These are phyloP conservation scores for Andrena trimmerana DNA, from an alignment of 2,888 invertebrate genomes.

Conservation along the genomic window DNA sequence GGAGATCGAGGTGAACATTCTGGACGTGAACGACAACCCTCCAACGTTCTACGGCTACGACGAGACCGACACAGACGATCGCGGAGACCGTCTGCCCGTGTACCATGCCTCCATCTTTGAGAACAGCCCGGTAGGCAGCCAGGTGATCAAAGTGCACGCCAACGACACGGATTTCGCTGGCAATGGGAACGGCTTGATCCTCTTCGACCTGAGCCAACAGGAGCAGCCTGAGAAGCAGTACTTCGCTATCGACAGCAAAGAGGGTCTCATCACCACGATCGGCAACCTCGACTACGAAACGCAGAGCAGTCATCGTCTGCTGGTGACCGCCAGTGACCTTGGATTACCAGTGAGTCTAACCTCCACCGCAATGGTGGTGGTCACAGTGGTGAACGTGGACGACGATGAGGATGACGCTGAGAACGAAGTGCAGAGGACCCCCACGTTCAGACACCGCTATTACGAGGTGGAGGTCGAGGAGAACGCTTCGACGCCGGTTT, in stretches of 20 bases:
- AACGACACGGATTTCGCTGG: constrained; percentile 94
- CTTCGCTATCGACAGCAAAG: constrained; percentile 94
- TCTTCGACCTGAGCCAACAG: constrained; percentile 91
- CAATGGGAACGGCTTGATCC: constrained; percentile 94
- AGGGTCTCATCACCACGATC: constrained; percentile 92
- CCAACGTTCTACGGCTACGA: constrained; percentile 93
- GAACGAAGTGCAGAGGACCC: constrained; percentile 81
- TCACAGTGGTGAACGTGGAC: constrained; percentile 89
- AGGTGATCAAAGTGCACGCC: constrained; percentile 91
- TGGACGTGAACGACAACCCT: constrained; percentile 94
- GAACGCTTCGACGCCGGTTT: constrained; percentile 91
- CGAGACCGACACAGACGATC: constrained; percentile 86
- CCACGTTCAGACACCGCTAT: constrained; percentile 89
- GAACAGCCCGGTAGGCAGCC: constrained; percentile 91
- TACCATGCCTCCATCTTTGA: constrained; percentile 92
- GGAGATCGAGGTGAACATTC: constrained; percentile 92
- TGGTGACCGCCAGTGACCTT: constrained; percentile 93
- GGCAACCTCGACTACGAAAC: constrained; percentile 90
- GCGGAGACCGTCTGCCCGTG: constrained; percentile 87
- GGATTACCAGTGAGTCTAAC: constrained; percentile 92
- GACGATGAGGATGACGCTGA: constrained; percentile 87
- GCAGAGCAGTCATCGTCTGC: constrained; percentile 88
- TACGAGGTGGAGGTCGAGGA: constrained; percentile 94
- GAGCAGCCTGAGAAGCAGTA: constrained; percentile 85
- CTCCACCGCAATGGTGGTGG: constrained; percentile 90